Evolutionary conservation across 2,888 invertebrate genomes (phyloP).

Genomic region (Drepana falcataria): DNA sequence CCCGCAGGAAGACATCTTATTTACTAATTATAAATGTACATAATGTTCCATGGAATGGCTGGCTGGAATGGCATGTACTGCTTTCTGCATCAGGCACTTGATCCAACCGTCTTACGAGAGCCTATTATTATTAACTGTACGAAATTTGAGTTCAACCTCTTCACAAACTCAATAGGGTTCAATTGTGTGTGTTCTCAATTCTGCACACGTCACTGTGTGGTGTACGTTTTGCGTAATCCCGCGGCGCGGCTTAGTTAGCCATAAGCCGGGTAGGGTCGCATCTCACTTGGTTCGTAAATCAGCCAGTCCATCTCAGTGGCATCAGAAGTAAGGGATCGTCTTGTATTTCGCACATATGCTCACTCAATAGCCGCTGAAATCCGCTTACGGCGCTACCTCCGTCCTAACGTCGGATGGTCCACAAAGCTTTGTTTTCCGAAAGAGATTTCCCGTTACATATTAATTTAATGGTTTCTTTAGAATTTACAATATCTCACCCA

Average conservation of each 20-base stretch:
- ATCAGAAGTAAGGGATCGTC: conserved; percentile 61
- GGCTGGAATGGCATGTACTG: too few species aligned
- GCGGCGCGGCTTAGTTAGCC: conserved; percentile 62
- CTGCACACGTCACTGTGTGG: conserved; percentile 57
- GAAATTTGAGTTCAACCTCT: too few species aligned
- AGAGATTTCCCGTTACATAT: too few species aligned
- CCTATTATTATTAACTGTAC: too few species aligned
- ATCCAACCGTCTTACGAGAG: too few species aligned
- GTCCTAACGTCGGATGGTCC: background rate
- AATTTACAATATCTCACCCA: too few species aligned
- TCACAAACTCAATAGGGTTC: background rate
- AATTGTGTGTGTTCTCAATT: conserved; percentile 40
- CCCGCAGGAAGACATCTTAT: too few species aligned
- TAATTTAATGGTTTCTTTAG: too few species aligned
- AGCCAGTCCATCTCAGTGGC: conserved; percentile 61
- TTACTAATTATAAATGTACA: too few species aligned
- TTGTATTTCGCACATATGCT: conserved; percentile 10
- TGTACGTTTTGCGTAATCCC: conserved; percentile 68
- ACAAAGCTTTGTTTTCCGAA: background rate
- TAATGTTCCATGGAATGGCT: too few species aligned
- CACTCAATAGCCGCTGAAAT: conserved; percentile 24
- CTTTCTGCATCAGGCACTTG: too few species aligned
- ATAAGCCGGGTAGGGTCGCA: conserved; percentile 57
- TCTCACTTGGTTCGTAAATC: conserved; percentile 71
- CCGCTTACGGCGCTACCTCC: conserved; percentile 19